phyloP scores from a whole-genome alignment of 1,140 invertebrate species.

The Acromyrmex heyeri region DNA sequence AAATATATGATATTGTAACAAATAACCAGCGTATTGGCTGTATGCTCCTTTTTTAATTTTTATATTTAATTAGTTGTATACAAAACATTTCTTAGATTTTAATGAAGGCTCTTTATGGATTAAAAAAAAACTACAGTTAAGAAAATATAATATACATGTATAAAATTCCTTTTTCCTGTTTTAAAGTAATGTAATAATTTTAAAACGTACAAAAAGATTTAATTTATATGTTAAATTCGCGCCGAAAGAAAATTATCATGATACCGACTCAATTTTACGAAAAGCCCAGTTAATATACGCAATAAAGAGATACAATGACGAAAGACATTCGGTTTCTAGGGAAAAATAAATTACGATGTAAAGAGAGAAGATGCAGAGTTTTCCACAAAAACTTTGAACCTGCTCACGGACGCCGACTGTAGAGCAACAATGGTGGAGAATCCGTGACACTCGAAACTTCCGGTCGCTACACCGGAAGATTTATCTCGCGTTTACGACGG shows the following conservation, averaged over 20 bases:
- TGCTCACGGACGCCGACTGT: neutral
- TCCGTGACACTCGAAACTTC: conserved; percentile 41
- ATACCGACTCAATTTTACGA: neutral
- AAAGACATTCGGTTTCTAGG: neutral
- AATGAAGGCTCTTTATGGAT: no score
- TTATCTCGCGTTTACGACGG: conserved; percentile 36
- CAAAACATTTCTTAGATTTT: no score
- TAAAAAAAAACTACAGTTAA: no score
- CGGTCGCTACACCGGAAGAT: conserved; percentile 45
- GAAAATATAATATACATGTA: no score
- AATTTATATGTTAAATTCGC: no score
- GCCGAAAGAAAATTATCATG: neutral
- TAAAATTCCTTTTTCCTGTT: no score
- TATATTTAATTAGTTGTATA: no score
- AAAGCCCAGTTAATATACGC: neutral
- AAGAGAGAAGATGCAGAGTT: neutral
- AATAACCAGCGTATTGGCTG: no score
- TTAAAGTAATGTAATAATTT: no score
- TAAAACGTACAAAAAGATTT: no score
- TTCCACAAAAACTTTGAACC: conserved; percentile 14
- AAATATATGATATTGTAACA: no score
- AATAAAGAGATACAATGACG: neutral
- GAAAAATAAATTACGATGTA: neutral
- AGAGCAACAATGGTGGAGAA: conserved; percentile 39
- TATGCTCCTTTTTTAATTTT: no score